Conservation (phyloP, 1,140 invertebrate genomes). For the Saccostrea echinata region DNA sequence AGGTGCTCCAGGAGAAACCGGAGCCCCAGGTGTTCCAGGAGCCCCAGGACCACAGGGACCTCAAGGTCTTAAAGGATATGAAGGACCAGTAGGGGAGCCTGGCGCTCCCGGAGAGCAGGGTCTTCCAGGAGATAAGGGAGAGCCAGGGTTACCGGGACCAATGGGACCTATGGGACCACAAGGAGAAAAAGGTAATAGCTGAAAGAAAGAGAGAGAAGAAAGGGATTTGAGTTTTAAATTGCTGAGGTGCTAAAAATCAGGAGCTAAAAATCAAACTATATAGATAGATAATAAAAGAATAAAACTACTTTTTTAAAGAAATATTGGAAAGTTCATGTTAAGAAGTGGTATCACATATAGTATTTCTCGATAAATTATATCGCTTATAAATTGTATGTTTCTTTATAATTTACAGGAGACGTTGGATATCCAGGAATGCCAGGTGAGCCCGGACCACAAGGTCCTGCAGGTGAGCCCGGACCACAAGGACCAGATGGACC, state of each 20-base stretch:
- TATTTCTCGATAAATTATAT: not conserved
- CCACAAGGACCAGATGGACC: slow-evolving; percentile 41
- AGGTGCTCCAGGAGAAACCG: slow-evolving; percentile 17
- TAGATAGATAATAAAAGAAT: too few species aligned
- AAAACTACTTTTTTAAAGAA: too few species aligned
- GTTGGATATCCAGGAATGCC: slow-evolving; percentile 36
- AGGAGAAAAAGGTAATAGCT: not conserved
- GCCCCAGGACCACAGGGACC: slow-evolving; percentile 1
- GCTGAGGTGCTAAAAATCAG: too few species aligned
- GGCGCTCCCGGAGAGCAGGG: slow-evolving; percentile 27
- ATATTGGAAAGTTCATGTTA: too few species aligned
- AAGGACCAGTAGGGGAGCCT: not conserved
- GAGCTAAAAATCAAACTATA: too few species aligned
- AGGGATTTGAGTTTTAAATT: too few species aligned
- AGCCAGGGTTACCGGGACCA: not conserved
- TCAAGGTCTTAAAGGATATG: not conserved
- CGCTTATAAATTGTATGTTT: not conserved
- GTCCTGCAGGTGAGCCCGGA: slow-evolving; percentile 35
- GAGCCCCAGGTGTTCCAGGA: slow-evolving; percentile 25
- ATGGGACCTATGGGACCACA: slow-evolving; percentile 10
- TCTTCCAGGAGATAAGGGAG: not conserved
- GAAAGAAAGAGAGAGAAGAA: too few species aligned
- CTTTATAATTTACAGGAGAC: not conserved
- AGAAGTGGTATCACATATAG: too few species aligned
- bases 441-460: slow-evolving; percentile 41